Evolutionary conservation across 2,797 vertebrate species (phyloP).

Genomic region (Eulemur albifrons): DNA sequence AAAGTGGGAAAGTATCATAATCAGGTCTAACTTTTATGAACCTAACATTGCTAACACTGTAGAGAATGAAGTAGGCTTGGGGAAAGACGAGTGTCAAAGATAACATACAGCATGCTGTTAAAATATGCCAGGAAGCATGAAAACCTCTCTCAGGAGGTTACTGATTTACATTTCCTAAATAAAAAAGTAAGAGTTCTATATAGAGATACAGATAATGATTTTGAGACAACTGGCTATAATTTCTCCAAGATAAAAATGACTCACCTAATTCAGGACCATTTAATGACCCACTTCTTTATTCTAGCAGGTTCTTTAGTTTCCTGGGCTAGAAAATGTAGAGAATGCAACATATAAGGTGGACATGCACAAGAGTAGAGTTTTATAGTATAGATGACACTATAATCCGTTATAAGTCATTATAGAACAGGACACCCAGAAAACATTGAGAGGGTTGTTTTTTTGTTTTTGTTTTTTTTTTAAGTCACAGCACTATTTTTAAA

Average conservation of each 20-base stretch:
- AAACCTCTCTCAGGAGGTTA: not conserved
- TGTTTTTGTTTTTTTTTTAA: not conserved
- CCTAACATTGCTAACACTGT: not conserved
- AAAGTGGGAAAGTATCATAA: not conserved
- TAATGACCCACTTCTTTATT: not conserved
- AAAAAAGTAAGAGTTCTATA: not conserved
- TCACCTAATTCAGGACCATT: not conserved
- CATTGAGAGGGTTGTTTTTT: not conserved
- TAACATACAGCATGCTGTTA: not conserved
- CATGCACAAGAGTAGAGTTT: not conserved
- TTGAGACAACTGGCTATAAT: not conserved
- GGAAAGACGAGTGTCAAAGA: not conserved
- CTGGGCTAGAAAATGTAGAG: not conserved
- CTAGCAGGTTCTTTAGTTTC: not conserved
- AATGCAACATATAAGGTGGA: not conserved
- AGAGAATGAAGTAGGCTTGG: not conserved
- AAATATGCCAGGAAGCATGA: not conserved
- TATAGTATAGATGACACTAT: not conserved
- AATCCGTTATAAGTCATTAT: not conserved
- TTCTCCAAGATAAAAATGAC: not conserved
- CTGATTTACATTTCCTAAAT: not conserved
- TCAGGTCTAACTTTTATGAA: not conserved
- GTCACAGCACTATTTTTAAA: not conserved
- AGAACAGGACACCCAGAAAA: not conserved
- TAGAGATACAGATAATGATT: not conserved